phyloP scores from a whole-genome alignment of 2,888 invertebrate genomes.

The Napeogenes sylphis region DNA sequence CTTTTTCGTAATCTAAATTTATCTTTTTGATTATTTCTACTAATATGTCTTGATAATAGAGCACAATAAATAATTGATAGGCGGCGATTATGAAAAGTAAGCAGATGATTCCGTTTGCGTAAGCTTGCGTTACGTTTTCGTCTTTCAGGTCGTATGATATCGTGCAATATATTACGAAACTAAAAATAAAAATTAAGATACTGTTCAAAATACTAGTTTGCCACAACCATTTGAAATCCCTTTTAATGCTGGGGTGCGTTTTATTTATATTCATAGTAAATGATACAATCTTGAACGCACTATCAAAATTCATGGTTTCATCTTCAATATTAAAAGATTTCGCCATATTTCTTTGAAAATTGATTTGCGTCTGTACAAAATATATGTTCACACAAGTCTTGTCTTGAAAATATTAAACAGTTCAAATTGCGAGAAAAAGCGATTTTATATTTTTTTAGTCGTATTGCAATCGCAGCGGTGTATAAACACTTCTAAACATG shows the following conservation, averaged over 20 bases:
- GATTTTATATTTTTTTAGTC: too few species aligned
- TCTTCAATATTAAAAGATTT: too few species aligned
- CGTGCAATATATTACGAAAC: constrained; percentile 22
- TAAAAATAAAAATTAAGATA: neutral
- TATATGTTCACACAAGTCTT: too few species aligned
- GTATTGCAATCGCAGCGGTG: too few species aligned
- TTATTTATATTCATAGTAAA: constrained; percentile 27
- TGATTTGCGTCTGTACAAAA: too few species aligned
- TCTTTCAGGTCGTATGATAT: constrained; percentile 28
- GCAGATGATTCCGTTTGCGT: constrained; percentile 32
- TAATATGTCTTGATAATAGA: constrained; percentile 35
- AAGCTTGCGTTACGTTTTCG: constrained; percentile 31
- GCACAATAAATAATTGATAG: constrained; percentile 32
- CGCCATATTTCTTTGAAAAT: too few species aligned
- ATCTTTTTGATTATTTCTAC: constrained; percentile 37
- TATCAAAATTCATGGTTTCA: neutral
- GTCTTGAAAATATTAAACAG: too few species aligned
- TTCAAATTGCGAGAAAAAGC: too few species aligned
- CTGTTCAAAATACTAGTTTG: constrained; percentile 10
- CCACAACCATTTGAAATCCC: constrained; percentile 32
- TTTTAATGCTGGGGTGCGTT: constrained; percentile 32
- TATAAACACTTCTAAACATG: too few species aligned
- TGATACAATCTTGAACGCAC: constrained; percentile 27
- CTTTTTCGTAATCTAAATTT: constrained; percentile 39
- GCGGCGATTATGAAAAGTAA: constrained; percentile 29